These are phyloP conservation scores for Cyanistes caeruleus DNA, from an alignment of 2,113 vertebrate species.

Conservation along the genomic window DNA sequence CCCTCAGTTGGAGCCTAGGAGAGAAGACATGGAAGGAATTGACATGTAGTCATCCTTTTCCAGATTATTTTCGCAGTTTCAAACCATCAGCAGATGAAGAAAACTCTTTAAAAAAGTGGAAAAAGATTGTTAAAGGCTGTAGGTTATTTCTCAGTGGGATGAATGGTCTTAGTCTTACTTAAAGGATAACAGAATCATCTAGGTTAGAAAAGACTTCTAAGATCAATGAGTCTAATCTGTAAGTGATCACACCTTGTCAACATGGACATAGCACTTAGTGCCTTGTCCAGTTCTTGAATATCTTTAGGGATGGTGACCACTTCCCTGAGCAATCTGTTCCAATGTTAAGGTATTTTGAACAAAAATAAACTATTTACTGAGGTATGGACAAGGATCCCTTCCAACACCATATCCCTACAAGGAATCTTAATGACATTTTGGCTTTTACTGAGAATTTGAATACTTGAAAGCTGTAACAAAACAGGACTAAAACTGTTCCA, in stretches of 20 bases:
- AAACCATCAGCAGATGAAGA: background rate
- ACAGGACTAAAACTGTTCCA: background rate
- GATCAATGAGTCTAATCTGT: rapidly evolving
- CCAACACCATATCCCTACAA: background rate
- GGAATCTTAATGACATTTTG: background rate
- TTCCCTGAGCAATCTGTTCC: background rate
- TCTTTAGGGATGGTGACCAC: background rate
- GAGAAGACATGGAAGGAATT: background rate
- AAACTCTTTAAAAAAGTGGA: background rate
- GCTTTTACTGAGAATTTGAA: background rate
- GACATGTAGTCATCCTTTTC: background rate
- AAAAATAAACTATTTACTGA: background rate
- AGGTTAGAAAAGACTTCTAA: background rate
- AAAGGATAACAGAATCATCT: background rate
- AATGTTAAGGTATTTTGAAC: background rate
- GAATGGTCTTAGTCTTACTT: background rate
- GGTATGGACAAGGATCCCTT: background rate
- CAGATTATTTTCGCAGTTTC: background rate
- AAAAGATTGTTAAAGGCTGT: background rate
- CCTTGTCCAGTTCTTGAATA: background rate
- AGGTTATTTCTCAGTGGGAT: background rate
- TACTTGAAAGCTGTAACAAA: background rate
- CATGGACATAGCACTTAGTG: too few species aligned
- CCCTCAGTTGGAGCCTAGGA: background rate
- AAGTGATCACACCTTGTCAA: background rate